phyloP scores from a whole-genome alignment of 2,113 vertebrate species.

The Danio rerio region GRCz12tu NC_133178.1:41023501-41024000 shows the following conservation, averaged over 20 bases:
- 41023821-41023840: no score
- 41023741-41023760: neutral
- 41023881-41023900: neutral
- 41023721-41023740: neutral
- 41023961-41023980: neutral
- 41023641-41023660: no score
- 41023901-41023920: neutral
- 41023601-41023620: no score
- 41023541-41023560: no score
- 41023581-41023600: no score
- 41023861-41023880: neutral
- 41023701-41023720: neutral
- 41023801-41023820: no score
- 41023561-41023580: no score
- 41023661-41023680: no score
- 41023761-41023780: neutral
- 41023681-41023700: neutral
- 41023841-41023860: no score
- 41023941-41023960: neutral
- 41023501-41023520: no score
- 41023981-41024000: constrained; percentile 2
- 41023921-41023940: neutral
- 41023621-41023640: no score
- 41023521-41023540: no score
- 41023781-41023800: neutral